Evolutionary conservation across 1,140 invertebrate species (phyloP), one percentile per base, ranked within the genome.

Genomic region (Hirudo medicinalis): DNA sequence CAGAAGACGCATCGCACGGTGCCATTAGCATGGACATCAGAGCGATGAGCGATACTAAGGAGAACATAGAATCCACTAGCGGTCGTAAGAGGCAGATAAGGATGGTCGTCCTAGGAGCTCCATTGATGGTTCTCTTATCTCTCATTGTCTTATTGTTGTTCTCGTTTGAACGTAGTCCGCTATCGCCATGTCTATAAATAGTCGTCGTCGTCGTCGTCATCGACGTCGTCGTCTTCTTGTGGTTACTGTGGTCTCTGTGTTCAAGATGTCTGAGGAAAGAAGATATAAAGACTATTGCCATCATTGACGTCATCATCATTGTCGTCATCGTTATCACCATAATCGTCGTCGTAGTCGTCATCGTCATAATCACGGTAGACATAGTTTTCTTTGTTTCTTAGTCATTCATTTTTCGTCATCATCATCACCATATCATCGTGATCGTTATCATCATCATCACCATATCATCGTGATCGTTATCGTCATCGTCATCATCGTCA

Each of bases 371-470:
- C 57, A 63, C 11, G 11, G 4, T 20, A 9, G 57, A 6, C 57
- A 63, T 63, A 13, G 22, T 9, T 25, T 25, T 9, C 20, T 57
- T 57, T 57, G 20, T 27, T 13, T 63, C 57, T 6, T 13, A 1
- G 22, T 27, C 57, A 13, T n/a, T 57, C 57, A 4, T 4, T 27
- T 8, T 6, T 22, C n/a, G 27, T 60, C n/a, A 25, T 63, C 22
- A n/a, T 32, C 25, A 57, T 57, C 25, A n/a, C 55, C n/a, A n/a
- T 57, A n/a, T 5, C 55, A 5, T 57, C 25, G 25, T 57, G 2
- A 57, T 57, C 55, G 55, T 25, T 9, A 57, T 57, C 55, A 57
- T 57, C 55, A 57, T 57, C 55, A 57, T 57, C 9, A 57, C 25
- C 55, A 57, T 57, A 57, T 57, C 55, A 57, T 57, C 55, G 6